phyloP scores from a whole-genome alignment of 35 echinoderm and acorn worm genomes.

The Ophiothrix spiculata region DNA sequence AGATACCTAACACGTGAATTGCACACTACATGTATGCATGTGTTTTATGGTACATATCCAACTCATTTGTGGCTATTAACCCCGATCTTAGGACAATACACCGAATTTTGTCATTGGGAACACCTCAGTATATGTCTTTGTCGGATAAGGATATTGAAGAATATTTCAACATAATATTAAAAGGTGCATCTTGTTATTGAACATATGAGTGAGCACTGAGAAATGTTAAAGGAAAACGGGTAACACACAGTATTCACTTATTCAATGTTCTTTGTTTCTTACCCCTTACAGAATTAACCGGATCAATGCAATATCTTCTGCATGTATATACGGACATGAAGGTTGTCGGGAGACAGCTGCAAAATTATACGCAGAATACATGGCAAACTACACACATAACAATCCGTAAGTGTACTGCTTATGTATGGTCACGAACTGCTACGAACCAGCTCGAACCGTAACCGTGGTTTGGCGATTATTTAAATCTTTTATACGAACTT shows the following conservation, averaged over 20 bases:
- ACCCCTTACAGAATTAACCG: slow-evolving; percentile 62
- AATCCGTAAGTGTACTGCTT: slow-evolving; percentile 24
- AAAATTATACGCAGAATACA: slow-evolving; percentile 45
- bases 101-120: too few relatives aligned
- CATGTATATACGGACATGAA: slow-evolving; percentile 70
- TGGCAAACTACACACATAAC: neutral
- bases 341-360: slow-evolving; percentile 53
- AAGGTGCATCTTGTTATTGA: neutral
- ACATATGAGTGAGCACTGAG: neutral
- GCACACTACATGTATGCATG: too few relatives aligned
- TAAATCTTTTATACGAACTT: neutral
- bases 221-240: neutral
- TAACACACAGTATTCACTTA: neutral
- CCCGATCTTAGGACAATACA: too few relatives aligned
- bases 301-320: slow-evolving; percentile 66
- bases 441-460: neutral
- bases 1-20: too few relatives aligned
- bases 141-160: too few relatives aligned
- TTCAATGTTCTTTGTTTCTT: neutral
- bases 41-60: too few relatives aligned
- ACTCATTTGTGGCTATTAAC: too few relatives aligned
- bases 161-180: too few relatives aligned
- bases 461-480: neutral
- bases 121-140: too few relatives aligned
- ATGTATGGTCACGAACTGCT: neutral